These are phyloP conservation scores for Chrysotoxum bicinctum DNA, from an alignment of 2,888 invertebrate species.

Conservation along the genomic window DNA sequence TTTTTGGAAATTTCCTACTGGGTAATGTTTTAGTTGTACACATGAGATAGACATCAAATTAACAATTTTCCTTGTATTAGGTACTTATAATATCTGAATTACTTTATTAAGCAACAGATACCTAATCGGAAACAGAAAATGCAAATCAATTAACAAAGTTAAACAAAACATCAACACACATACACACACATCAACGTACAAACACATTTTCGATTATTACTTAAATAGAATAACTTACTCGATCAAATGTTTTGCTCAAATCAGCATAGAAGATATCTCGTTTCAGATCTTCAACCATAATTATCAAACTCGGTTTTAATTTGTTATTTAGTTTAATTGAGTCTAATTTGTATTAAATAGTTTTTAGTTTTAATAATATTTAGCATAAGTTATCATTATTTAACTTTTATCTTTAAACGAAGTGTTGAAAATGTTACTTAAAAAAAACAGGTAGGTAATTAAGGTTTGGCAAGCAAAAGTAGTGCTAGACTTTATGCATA, in stretches of 20 bases:
- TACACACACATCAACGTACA: not conserved
- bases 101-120: not conserved
- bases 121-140: not conserved
- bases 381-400: not conserved
- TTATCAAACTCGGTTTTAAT: not conserved
- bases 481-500: too few species aligned
- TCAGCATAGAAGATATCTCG: conserved; percentile 7
- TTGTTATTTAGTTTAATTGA: not conserved
- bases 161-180: not conserved
- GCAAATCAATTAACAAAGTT: not conserved
- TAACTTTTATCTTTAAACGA: not conserved
- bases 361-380: not conserved
- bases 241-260: conserved; percentile 12
- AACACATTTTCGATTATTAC: not conserved
- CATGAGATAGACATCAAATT: too few species aligned
- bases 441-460: too few species aligned
- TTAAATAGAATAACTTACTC: conserved; percentile 15
- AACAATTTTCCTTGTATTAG: too few species aligned
- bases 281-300: conserved; percentile 25
- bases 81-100: too few species aligned
- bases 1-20: too few species aligned
- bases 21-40: too few species aligned
- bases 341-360: not conserved
- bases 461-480: not conserved
- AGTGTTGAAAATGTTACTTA: not conserved